These are phyloP conservation scores for Tetraneura akinire DNA, from an alignment of 1,140 invertebrate genomes.

Conservation along the genomic window DNA sequence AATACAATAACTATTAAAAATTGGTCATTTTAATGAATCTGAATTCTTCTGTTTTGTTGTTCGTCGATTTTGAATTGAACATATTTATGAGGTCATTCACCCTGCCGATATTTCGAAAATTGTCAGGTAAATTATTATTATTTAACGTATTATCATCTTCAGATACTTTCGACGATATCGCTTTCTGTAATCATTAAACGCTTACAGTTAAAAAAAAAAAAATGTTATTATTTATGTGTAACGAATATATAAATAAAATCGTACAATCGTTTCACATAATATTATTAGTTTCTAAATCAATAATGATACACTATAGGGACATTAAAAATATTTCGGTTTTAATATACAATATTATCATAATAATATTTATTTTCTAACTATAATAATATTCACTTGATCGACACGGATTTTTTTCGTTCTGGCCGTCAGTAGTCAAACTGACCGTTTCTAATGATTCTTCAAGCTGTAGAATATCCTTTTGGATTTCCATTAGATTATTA, in stretches of 20 bases:
- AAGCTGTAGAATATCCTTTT: neutral
- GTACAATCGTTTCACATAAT: neutral
- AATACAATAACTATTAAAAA: neutral
- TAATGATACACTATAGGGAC: neutral
- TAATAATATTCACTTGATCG: too few species aligned
- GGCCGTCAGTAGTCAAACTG: neutral
- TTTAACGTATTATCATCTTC: neutral
- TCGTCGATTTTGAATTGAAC: neutral
- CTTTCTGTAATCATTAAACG: neutral
- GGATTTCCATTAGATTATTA: neutral
- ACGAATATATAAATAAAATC: neutral
- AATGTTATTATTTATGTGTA: too few species aligned
- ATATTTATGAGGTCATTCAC: slow-evolving; percentile 2
- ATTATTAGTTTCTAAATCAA: neutral
- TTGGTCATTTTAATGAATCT: neutral
- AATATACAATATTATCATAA: neutral
- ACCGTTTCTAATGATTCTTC: neutral
- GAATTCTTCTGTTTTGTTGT: neutral
- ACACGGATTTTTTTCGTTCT: too few species aligned
- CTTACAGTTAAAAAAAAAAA: neutral
- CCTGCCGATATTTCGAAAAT: neutral
- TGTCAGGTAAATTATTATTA: too few species aligned
- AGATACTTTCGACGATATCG: too few species aligned
- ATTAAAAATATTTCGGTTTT: neutral
- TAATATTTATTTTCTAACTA: neutral